Percentiles rank a stretch among this genome's conserved stretches.
Conservation (phyloP, 2,797 vertebrate species). For the Acipenser ruthenus region DNA sequence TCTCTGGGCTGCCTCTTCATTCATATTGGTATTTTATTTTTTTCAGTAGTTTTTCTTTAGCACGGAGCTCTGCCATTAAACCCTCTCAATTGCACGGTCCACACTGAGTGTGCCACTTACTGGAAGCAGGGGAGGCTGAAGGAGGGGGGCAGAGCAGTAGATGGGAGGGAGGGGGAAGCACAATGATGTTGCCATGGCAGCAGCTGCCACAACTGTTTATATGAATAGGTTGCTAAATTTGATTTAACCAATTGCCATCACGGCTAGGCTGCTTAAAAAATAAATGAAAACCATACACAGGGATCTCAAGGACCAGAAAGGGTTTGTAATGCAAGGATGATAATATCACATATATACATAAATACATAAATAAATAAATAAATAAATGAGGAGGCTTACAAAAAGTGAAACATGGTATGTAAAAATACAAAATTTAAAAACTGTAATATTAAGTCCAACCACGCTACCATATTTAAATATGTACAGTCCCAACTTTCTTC, state of each 20-base stretch:
- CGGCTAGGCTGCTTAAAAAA: slow-evolving; percentile 15
- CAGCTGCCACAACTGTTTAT: slow-evolving; percentile 63
- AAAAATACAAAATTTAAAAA: no score
- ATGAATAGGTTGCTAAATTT: slow-evolving; percentile 59
- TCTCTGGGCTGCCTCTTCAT: slow-evolving; percentile 73
- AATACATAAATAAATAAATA: no score
- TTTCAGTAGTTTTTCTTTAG: slow-evolving; percentile 28
- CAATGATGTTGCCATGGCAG: slow-evolving; percentile 78
- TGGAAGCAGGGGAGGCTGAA: slow-evolving; percentile 31
- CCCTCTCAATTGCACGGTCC: slow-evolving; percentile 41
- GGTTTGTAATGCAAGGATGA: no score
- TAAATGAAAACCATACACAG: no score
- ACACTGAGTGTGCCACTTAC: slow-evolving; percentile 48
- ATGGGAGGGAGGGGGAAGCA: slow-evolving; percentile 40
- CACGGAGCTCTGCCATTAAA: slow-evolving; percentile 41
- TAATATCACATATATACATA: no score
- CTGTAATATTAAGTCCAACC: no score
- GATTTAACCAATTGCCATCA: slow-evolving; percentile 53
- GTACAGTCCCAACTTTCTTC: no score
- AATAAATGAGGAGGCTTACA: no score
- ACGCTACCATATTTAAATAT: no score
- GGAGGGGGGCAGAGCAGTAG: slow-evolving; percentile 35
- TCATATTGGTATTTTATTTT: slow-evolving; percentile 61
- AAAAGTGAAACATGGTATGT: no score
- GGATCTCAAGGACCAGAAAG: no score